Evolutionary conservation across 2,797 vertebrate species (phyloP), one percentile per base, ranked within the genome.

Genomic region (Falco cherrug): DNA sequence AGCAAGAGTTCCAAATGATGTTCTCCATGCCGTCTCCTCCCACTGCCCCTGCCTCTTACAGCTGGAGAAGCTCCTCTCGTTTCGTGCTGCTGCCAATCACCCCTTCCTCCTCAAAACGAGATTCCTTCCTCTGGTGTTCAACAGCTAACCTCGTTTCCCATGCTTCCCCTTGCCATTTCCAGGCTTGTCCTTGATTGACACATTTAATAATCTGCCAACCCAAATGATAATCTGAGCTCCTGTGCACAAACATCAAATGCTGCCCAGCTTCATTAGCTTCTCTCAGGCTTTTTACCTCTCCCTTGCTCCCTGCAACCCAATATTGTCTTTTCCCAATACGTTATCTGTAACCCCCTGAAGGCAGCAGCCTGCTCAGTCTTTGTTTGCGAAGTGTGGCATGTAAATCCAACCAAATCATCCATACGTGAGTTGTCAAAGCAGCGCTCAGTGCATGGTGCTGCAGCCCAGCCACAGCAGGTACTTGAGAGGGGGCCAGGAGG

Each of bases 191-290:
- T 84, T 63, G 80, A 70, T 48, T 79, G 95, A 85, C 94, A 83
- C 68, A 56, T 94, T 89, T 68, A 84, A 84, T 95, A 94, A 94
- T 93, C 74, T 89, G 59, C 84, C 86, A 90, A 6, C 48, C 35
- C 48, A 25, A 63, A 77, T 60, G 77, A 61, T 75, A 83, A 17
- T 67, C 78, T 19, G 59, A 84, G 75, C 84, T 87, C 75, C 88
- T 54, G 56, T 76, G 87, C 53, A 65, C 75, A 64, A 83, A 39
- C 74, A 41, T 68, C 87, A 33, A 41, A 84, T 31, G 68, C 89
- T 94, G 80, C 88, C 90, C 77, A 11, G 77, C 92, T 87, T 85
- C 84, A 54, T 83, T 94, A 84, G 10, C 35, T 11, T 68, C 84
- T 87, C 65, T 21, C 5, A 1, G 71, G 39, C 68, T 68, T 83